Base-by-base conservation (phyloP, 2,113 vertebrate genomes). In the Oenanthe oenanthe region DNA sequence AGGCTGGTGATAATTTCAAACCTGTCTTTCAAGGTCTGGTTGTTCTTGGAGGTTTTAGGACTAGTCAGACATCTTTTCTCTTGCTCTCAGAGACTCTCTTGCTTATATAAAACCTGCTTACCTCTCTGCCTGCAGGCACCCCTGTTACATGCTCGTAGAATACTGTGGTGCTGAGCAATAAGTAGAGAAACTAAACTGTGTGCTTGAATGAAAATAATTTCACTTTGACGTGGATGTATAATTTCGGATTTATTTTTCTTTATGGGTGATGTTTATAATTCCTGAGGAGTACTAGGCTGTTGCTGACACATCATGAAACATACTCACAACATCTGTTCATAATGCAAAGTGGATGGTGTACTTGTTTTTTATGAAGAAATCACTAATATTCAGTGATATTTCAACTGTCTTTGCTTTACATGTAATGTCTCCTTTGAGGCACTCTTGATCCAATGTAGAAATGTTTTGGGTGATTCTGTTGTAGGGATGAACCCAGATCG, bases 401-500 rank as follows among this genome's bases (percentile, higher is more conserved):
- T 95, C 50, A 40, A 9, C 32, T 51, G 25, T 45, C 38, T 82
- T 73, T 93, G 48, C 17, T 87, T 87, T 91, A 54, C 6, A 5
- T 29, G 9, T 57, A 57, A 43, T 47, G 36, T 42, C 24, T 94
- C 18, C 50, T 92, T 73, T 53, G 60, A 85, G 29, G 9, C 14
- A 51, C 13, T 86, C 43, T 73, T 65, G 34, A 54, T 43, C 32
- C 68, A 70, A 28, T 65, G 31, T 67, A 29, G 53, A 77, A 97
- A 92, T 32, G 10, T 68, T 88, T 80, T 34, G 47, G 58, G 32
- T 89, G 56, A 32, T 85, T 96, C 48, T 92, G 24, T 74, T 80
- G 8, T 95, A 99, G 99, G 98, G 56, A 98, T 95, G 92, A 98
- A 99, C 83, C 98, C 98, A 47, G 98, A 98, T 20, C 96, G 36